Evolutionary conservation across 2,113 vertebrate species (phyloP).

Genomic region (Microcebus murinus): DNA sequence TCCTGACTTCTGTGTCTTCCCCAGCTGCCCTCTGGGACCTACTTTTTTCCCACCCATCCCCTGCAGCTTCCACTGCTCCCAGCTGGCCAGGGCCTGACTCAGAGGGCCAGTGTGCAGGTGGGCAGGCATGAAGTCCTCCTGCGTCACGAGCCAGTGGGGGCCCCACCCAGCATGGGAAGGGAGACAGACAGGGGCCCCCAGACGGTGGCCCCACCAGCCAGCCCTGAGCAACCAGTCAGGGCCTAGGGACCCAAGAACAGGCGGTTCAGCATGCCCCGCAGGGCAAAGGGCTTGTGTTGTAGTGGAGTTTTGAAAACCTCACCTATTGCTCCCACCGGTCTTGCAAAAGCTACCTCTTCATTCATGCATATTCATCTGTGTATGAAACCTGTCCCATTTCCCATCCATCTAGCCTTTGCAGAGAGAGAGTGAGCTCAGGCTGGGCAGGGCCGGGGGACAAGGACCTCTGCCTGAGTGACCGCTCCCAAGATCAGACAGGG

Average conservation of each 20-base stretch:
- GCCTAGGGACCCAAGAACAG: not conserved
- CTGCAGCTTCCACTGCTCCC: not conserved
- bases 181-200: not conserved
- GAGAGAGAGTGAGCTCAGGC: not conserved
- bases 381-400: not conserved
- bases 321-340: not conserved
- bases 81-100: not conserved
- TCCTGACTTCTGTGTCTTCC: not conserved
- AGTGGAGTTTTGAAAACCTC: not conserved
- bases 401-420: too few species aligned
- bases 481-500: not conserved
- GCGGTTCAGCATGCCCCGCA: rapidly evolving
- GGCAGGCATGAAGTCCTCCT: not conserved
- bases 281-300: not conserved
- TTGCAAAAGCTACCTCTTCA: not conserved
- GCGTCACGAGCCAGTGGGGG: not conserved
- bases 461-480: not conserved
- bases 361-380: not conserved
- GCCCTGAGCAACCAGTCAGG: not conserved
- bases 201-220: not conserved
- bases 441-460: not conserved
- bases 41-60: not conserved
- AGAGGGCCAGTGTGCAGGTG: not conserved
- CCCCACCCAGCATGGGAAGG: not conserved
- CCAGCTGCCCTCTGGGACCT: not conserved